Evolutionary conservation across 2,797 vertebrate genomes (phyloP).

Genomic region (Dryobates pubescens): DNA sequence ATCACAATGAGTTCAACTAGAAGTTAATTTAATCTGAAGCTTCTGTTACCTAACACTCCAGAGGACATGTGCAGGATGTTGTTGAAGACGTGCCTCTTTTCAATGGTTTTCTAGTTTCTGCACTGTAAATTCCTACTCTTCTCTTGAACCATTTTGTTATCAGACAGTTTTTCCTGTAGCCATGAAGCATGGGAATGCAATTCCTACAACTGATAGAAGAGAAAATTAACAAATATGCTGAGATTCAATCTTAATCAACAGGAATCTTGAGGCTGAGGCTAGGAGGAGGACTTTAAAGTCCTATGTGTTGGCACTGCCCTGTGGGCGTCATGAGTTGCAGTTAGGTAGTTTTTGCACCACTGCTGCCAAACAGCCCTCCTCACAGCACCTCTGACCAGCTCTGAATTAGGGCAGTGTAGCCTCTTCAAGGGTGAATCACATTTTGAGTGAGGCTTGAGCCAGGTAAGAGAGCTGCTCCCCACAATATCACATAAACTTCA

Average conservation of each 20-base stretch:
- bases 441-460: not conserved
- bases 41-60: conserved; percentile 24
- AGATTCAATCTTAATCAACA: not conserved
- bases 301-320: not conserved
- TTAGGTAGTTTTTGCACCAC: not conserved
- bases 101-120: conserved; percentile 20
- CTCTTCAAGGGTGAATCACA: not conserved
- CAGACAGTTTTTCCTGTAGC: not conserved
- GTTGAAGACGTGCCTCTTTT: not conserved
- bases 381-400: not conserved
- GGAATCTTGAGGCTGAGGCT: not conserved
- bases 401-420: not conserved
- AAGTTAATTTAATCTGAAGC: conserved; percentile 30
- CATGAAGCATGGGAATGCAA: not conserved
- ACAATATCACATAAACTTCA: not conserved
- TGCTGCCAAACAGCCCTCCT: not conserved
- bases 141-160: not conserved
- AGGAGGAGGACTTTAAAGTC: not conserved
- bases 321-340: not conserved
- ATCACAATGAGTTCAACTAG: conserved; percentile 18
- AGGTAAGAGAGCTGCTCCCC: not conserved
- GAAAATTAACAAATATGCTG: not conserved
- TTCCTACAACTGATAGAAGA: not conserved
- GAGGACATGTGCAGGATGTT: not conserved
- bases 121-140: not conserved